Evolutionary conservation across 1,140 invertebrate genomes (phyloP).

Genomic region (Drosophila arizonae): DNA sequence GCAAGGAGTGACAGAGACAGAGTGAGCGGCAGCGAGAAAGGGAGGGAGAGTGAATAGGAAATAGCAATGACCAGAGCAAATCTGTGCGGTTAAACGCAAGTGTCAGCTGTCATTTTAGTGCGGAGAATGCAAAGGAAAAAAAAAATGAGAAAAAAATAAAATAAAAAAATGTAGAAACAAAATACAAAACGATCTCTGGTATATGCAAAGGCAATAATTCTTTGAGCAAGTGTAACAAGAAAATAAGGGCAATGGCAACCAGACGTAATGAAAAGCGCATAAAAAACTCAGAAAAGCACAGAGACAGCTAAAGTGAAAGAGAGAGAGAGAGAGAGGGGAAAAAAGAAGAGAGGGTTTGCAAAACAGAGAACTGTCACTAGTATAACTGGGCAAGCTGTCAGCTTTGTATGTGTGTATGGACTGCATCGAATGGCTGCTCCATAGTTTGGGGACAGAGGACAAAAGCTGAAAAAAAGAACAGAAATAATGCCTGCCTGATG

Average conservation of each 20-base stretch:
- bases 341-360: not conserved
- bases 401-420: constrained; percentile 5
- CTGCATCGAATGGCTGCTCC: constrained; percentile 5
- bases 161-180: not conserved
- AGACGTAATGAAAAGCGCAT: constrained; percentile 49
- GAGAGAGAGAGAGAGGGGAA: not conserved
- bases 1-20: not conserved
- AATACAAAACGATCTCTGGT: constrained; percentile 28
- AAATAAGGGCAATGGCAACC: constrained; percentile 68
- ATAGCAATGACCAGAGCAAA: constrained; percentile 54
- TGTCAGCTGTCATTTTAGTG: constrained; percentile 79
- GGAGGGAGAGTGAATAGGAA: constrained; percentile 7
- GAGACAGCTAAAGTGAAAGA: constrained; percentile 10
- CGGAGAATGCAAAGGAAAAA: constrained; percentile 31
- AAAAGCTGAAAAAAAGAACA: not conserved
- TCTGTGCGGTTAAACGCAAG: constrained; percentile 80
- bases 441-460: not conserved
- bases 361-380: constrained; percentile 21
- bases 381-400: constrained; percentile 37
- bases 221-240: constrained; percentile 75
- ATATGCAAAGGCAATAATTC: constrained; percentile 79
- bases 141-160: not conserved
- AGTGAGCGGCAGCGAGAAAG: constrained; percentile 4
- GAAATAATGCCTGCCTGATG: constrained; percentile 9
- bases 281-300: constrained; percentile 46